Percentiles rank a stretch among this genome's conserved stretches.
These are phyloP conservation scores for Cuniculus paca DNA, from an alignment of 2,797 vertebrate genomes.

Conservation along the genomic window DNA sequence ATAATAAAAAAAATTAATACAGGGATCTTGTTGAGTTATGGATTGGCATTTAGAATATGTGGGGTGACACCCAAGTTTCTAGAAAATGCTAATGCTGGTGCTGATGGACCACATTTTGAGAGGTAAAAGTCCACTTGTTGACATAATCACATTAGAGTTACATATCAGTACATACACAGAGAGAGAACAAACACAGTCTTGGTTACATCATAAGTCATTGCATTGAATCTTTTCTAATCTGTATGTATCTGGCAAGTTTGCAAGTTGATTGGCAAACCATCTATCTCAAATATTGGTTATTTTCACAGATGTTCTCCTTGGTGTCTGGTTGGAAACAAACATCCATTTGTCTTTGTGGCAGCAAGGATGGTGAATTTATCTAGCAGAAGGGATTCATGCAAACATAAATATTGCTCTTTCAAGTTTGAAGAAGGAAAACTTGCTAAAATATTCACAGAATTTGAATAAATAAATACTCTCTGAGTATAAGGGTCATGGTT, in stretches of 20 bases:
- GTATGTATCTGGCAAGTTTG: constrained; percentile 61
- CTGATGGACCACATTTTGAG: not conserved
- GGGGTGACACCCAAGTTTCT: not conserved
- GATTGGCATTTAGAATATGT: not conserved
- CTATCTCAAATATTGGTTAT: constrained; percentile 77
- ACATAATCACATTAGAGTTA: not conserved
- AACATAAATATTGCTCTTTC: constrained; percentile 65
- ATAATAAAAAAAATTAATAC: not conserved
- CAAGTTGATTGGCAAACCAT: constrained; percentile 66
- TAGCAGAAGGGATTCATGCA: constrained; percentile 29
- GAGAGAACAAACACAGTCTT: not conserved
- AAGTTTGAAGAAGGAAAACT: constrained; percentile 51
- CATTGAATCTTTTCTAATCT: constrained; percentile 59
- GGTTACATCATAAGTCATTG: constrained; percentile 40
- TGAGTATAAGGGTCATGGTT: not conserved
- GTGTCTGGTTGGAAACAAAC: constrained; percentile 65
- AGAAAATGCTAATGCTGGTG: not conserved
- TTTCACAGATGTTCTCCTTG: constrained; percentile 71
- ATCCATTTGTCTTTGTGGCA: constrained; percentile 77
- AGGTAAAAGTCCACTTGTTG: not conserved
- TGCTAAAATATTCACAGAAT: constrained; percentile 52
- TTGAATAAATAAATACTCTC: constrained; percentile 20
- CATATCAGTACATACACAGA: not conserved
- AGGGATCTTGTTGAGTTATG: not conserved
- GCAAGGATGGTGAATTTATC: constrained; percentile 56